Evolutionary conservation across 2,113 vertebrate species (phyloP), one percentile per base, ranked within the genome.

Genomic region (Notarius lentiginosus): DNA sequence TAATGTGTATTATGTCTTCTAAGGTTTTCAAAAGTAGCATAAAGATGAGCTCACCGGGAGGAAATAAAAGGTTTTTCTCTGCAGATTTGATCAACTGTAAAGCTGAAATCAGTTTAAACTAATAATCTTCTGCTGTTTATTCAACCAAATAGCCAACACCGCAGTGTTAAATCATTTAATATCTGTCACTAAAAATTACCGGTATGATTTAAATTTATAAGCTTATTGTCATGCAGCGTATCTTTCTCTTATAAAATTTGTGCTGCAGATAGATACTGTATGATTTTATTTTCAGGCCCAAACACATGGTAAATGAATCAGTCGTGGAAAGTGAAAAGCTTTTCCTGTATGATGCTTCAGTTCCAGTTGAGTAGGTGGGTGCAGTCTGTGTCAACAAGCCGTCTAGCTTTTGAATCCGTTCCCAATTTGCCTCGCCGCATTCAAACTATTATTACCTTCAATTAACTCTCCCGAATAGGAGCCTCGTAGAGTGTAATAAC

Each of bases 311-410:
- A 22, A 73, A 61, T 85, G 22, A 51, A 51, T 61, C 72, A 63
- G 12, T 18, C 7, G 22, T 18, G 27, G 34, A 63, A 63, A 72
- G 20, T 41, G 41, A 41, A 56, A 56, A 56, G 4, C n/a, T 53
- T 85, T 77, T 34, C 55, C 70, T 84, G 30, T 55, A 49, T 49
- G 83, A 58, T 83, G 24, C 53, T 84, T 60, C 7, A 86, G 66
- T 49, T 76, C 15, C 70, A 84, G 5, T 79, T 65, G 63, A 56
- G 84, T 66, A 86, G 84, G 75, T 65, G 75, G 10, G n/a, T 79
- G 70, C 56, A 76, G 58, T 76, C 79, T 22, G 34, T 60, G 84
- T 85, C 84, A 79, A 79, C 84, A 79, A 55, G 75, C 84, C 47
- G 0, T 18, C 12, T 58, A 84, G 55, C 34, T 47, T 61, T 75